These are phyloP conservation scores for Mus spicilegus DNA, from an alignment of 2,113 vertebrate species.

Conservation along the genomic window DNA sequence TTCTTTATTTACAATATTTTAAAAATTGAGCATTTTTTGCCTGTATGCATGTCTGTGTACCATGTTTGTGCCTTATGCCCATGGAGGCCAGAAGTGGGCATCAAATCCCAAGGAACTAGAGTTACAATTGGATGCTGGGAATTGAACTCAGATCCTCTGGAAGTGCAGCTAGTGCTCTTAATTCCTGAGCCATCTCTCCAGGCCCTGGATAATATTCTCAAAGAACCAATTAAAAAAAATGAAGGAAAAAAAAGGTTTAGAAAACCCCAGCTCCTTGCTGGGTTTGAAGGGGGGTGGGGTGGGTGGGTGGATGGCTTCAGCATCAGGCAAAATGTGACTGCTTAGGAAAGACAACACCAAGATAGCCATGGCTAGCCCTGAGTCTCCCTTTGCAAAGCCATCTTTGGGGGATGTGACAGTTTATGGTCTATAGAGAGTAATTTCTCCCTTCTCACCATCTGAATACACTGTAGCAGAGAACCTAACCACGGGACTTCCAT, in stretches of 20 bases:
- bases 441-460: fast-evolving
- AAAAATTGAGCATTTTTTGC: not conserved
- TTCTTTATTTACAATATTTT: not conserved
- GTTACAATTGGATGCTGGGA: not conserved
- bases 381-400: no score
- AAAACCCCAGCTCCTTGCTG: not conserved
- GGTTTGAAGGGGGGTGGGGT: not conserved
- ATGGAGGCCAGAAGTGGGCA: not conserved
- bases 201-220: not conserved
- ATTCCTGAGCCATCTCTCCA: not conserved
- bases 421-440: not conserved
- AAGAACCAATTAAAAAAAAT: not conserved
- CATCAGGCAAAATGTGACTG: not conserved
- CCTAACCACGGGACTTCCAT: fast-evolving
- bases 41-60: not conserved
- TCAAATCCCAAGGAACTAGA: not conserved
- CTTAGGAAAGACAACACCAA: fast-evolving
- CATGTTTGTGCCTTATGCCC: not conserved
- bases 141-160: not conserved
- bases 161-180: not conserved
- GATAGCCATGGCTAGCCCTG: fast-evolving
- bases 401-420: fast-evolving
- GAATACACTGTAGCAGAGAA: fast-evolving
- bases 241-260: not conserved
- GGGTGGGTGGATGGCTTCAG: not conserved